A percentile compares a stretch with the other conserved stretches of the same genome.
phyloP scores from a whole-genome alignment of 2,797 vertebrate species.

The Atherinosoma microstoma region DNA sequence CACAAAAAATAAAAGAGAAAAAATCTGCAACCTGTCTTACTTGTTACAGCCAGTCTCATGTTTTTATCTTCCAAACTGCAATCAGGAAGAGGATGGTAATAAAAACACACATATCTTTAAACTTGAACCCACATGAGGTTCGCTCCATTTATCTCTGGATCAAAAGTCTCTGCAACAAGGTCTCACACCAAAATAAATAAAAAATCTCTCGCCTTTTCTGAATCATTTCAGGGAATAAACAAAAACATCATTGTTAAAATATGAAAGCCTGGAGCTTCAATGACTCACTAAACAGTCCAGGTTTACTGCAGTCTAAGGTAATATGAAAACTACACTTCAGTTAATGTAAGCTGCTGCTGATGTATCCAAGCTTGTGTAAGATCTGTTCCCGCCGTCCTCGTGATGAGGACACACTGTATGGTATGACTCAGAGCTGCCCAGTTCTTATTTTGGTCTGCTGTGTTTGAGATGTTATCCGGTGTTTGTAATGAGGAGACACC shows the following conservation, averaged over 20 bases:
- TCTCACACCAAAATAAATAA: no score
- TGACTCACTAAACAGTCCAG: background rate
- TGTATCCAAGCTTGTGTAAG: background rate
- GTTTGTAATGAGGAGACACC: slow-evolving; percentile 12
- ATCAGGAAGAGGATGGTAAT: no score
- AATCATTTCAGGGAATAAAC: background rate
- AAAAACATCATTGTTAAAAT: background rate
- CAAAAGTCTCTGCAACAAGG: no score
- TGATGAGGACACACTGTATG: background rate
- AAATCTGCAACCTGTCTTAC: background rate
- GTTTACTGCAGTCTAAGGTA: background rate
- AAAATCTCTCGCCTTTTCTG: background rate
- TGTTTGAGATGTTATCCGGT: slow-evolving; percentile 10
- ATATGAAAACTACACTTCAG: rapidly evolving
- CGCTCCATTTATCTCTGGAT: no score
- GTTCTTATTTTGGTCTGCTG: background rate
- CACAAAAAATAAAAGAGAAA: background rate
- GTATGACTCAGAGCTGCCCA: background rate
- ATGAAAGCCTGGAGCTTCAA: background rate
- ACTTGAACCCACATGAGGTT: background rate
- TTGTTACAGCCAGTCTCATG: no score
- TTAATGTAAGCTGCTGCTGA: background rate
- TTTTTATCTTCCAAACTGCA: no score
- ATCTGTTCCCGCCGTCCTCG: background rate
- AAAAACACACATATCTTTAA: no score